Evolutionary conservation across 2,113 vertebrate species (phyloP).

Genomic region (Nanorana parkeri): DNA sequence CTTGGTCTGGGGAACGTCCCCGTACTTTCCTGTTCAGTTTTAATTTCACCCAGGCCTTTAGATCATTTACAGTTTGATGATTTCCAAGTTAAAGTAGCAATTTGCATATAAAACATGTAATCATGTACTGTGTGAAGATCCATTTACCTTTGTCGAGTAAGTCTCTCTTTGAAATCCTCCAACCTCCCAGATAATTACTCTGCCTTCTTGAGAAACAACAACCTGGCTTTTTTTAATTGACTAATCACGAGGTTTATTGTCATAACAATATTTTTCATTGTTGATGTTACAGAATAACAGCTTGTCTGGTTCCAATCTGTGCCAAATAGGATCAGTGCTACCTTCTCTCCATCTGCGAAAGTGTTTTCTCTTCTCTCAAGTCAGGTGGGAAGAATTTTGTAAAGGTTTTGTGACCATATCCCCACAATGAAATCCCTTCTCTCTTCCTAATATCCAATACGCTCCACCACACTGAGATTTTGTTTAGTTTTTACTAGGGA

Average conservation of each 20-base stretch:
- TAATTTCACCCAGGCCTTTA: neutral
- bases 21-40: too few species aligned
- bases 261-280: slow-evolving; percentile 60
- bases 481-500: neutral
- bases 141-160: slow-evolving; percentile 3
- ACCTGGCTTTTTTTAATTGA: slow-evolving; percentile 57
- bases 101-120: slow-evolving; percentile 38
- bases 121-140: slow-evolving; percentile 12
- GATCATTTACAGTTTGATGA: neutral
- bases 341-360: slow-evolving; percentile 59
- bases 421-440: slow-evolving; percentile 33
- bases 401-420: neutral
- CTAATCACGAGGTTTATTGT: slow-evolving; percentile 61
- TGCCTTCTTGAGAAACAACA: slow-evolving; percentile 25
- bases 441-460: slow-evolving; percentile 10
- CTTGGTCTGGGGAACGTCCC: too few species aligned
- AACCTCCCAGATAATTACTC: slow-evolving; percentile 31
- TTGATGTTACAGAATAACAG: slow-evolving; percentile 61
- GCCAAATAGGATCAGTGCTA: slow-evolving; percentile 42
- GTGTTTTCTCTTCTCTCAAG: slow-evolving; percentile 54
- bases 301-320: slow-evolving; percentile 57
- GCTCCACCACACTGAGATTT: neutral
- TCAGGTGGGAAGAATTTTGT: slow-evolving; percentile 32
- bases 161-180: slow-evolving; percentile 18
- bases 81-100: slow-evolving; percentile 24